These are phyloP conservation scores for Molossus alvarezi DNA, from an alignment of 2,797 vertebrate species.

Conservation along the genomic window DNA sequence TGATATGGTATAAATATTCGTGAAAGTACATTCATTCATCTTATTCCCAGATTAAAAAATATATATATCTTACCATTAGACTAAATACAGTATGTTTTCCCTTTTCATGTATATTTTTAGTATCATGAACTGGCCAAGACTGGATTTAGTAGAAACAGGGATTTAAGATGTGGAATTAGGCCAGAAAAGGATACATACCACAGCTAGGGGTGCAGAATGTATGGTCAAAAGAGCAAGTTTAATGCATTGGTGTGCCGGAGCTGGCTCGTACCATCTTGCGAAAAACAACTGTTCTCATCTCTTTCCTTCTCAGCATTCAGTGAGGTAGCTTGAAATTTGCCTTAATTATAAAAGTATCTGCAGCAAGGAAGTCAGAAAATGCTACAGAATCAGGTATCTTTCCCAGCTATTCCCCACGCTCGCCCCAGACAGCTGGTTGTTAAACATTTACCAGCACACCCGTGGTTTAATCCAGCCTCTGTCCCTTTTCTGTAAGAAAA, in stretches of 20 bases:
- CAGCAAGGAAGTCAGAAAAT: background rate
- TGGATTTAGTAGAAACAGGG: background rate
- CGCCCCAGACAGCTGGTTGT: accelerated
- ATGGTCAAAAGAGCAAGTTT: background rate
- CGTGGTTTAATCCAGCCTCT: background rate
- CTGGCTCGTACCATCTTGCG: background rate
- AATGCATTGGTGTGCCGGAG: background rate
- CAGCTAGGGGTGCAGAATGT: background rate
- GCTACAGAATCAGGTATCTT: background rate
- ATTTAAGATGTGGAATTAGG: background rate
- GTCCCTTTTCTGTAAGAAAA: background rate
- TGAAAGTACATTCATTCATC: background rate
- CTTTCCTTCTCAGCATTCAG: background rate
- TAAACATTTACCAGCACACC: background rate
- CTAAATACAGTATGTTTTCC: background rate
- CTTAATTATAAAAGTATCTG: background rate
- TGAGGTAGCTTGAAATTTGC: background rate
- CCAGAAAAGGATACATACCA: background rate
- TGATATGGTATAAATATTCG: background rate
- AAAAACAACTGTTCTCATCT: background rate
- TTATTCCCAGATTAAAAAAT: background rate
- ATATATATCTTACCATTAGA: background rate
- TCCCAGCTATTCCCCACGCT: background rate
- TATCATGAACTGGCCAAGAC: background rate
- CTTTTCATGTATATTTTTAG: background rate